phyloP scores from a whole-genome alignment of 53 echinoderm and acorn worm species.

The Luidia sarsii region DNA sequence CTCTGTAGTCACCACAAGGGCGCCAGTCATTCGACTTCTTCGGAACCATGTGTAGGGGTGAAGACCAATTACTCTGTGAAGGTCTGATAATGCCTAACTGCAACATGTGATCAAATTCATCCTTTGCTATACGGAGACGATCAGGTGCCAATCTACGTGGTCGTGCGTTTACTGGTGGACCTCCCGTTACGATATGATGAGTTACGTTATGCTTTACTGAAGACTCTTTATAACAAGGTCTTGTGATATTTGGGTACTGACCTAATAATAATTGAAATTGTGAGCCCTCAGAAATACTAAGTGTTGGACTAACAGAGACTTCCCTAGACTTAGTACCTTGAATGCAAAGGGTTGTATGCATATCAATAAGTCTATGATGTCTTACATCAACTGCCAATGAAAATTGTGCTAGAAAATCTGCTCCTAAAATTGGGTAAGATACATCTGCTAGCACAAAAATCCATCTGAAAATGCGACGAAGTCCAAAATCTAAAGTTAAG shows the following conservation, averaged over 20 bases:
- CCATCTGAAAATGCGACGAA: conserved; percentile 50
- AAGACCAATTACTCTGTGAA: conserved; percentile 39
- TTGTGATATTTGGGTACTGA: conserved; percentile 9
- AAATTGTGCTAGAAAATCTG: conserved; percentile 56
- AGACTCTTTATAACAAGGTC: not conserved
- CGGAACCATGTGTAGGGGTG: conserved; percentile 61
- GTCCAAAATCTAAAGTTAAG: conserved; percentile 51
- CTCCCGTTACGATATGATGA: conserved; percentile 46
- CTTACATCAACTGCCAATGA: conserved; percentile 46
- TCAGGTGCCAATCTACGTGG: conserved; percentile 31
- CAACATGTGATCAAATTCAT: conserved; percentile 55
- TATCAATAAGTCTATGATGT: conserved; percentile 25
- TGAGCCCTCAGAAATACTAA: not conserved
- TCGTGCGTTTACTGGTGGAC: conserved; percentile 21
- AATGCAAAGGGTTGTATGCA: conserved; percentile 8
- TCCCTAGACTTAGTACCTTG: conserved; percentile 1
- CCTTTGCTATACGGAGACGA: conserved; percentile 21
- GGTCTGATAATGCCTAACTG: conserved; percentile 44
- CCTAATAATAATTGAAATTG: not conserved
- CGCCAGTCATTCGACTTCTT: conserved; percentile 46
- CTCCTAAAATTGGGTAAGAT: conserved; percentile 53
- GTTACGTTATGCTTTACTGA: conserved; percentile 32
- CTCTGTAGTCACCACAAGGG: conserved; percentile 64
- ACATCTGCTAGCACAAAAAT: conserved; percentile 55
- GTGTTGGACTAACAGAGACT: conserved; percentile 1